Conservation (phyloP, 2,113 vertebrate genomes). For the Caretta caretta region DNA sequence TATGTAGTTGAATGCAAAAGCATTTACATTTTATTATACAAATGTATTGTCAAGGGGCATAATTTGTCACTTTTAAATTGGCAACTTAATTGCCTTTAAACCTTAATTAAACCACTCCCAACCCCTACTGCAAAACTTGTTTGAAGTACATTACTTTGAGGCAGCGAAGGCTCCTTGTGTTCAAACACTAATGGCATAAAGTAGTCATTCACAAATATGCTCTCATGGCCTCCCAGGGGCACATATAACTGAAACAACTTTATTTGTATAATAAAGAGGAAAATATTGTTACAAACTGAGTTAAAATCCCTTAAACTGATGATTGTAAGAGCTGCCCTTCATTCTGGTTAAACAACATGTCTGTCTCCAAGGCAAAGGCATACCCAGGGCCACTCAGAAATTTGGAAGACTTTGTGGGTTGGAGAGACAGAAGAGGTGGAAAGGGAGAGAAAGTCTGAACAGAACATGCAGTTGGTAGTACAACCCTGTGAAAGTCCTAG, state of each 20-base stretch:
- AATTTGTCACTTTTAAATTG: not conserved
- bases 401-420: no score
- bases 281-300: not conserved
- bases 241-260: not conserved
- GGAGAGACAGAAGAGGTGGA: no score
- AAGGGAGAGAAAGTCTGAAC: no score
- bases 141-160: not conserved
- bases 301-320: not conserved
- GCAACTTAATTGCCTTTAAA: not conserved
- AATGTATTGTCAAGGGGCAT: not conserved
- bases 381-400: no score
- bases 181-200: not conserved
- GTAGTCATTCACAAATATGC: not conserved
- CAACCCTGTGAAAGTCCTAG: no score
- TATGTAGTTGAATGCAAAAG: not conserved
- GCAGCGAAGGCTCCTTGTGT: not conserved
- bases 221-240: not conserved
- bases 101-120: not conserved
- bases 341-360: not conserved
- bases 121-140: not conserved
- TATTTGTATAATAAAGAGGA: not conserved
- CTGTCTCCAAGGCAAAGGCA: no score
- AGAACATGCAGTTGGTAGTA: no score
- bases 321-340: not conserved
- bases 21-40: not conserved